phyloP scores from a whole-genome alignment of 1,140 invertebrate genomes.

The Brachystomella parvula region DNA sequence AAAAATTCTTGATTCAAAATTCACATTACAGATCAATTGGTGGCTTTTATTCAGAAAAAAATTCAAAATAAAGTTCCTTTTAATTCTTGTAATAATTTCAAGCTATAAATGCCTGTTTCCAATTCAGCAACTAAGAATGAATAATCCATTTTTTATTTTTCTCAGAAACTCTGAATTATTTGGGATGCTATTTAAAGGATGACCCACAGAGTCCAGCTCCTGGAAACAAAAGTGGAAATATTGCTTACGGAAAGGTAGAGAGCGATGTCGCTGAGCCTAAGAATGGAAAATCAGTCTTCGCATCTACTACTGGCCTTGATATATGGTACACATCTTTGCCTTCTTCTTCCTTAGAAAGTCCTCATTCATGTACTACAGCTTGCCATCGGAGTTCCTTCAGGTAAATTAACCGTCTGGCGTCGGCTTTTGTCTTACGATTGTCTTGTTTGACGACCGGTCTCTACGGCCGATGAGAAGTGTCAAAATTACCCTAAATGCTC shows the following conservation, averaged over 20 bases:
- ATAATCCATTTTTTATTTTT: background rate
- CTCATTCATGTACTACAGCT: slow-evolving; percentile 16
- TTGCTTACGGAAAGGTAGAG: background rate
- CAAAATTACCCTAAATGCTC: background rate
- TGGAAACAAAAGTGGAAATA: background rate
- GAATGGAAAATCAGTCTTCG: background rate
- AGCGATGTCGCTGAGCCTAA: too few species aligned
- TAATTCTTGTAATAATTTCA: too few species aligned
- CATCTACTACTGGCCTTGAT: slow-evolving; percentile 4
- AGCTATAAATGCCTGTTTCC: too few species aligned
- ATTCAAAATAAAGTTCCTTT: too few species aligned
- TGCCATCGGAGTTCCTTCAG: slow-evolving; percentile 24
- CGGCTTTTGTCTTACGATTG: background rate
- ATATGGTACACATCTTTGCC: slow-evolving; percentile 25
- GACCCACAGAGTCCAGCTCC: background rate
- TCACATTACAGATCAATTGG: too few species aligned
- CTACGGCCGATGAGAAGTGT: background rate
- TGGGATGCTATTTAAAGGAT: slow-evolving; percentile 13
- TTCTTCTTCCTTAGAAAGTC: slow-evolving; percentile 4
- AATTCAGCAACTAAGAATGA: background rate
- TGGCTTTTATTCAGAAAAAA: too few species aligned
- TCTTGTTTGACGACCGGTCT: background rate
- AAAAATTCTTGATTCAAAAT: too few species aligned
- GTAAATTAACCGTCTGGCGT: background rate
- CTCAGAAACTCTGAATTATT: background rate